These are phyloP conservation scores for Drosophila koepferae DNA, from an alignment of 2,888 invertebrate species.

Conservation along the genomic window DNA sequence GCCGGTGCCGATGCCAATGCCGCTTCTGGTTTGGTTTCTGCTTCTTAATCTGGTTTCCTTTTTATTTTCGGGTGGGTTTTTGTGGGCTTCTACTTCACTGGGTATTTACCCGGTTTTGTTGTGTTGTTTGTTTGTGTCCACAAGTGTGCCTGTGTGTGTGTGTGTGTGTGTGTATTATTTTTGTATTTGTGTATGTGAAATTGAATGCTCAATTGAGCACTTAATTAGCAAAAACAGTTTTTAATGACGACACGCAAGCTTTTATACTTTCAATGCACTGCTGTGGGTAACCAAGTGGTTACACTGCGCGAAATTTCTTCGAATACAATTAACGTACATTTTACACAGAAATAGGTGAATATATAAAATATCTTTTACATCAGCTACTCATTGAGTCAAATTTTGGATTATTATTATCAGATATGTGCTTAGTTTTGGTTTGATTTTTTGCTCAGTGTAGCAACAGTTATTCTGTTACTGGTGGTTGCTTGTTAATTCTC, in stretches of 20 bases:
- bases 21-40: constrained; percentile 34
- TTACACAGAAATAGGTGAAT: neutral
- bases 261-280: constrained; percentile 66
- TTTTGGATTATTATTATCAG: neutral
- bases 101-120: constrained; percentile 64
- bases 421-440: neutral
- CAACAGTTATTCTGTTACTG: constrained; percentile 32
- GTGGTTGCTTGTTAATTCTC: constrained; percentile 54
- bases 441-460: constrained; percentile 32
- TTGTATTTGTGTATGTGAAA: constrained; percentile 63
- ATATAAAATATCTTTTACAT: neutral
- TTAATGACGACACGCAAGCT: constrained; percentile 82
- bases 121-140: constrained; percentile 47
- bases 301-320: constrained; percentile 42
- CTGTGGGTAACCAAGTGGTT: constrained; percentile 36
- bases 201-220: constrained; percentile 82
- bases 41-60: constrained; percentile 52
- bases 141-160: constrained; percentile 30
- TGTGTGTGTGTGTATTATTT: constrained; percentile 32
- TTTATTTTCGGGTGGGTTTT: constrained; percentile 51
- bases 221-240: constrained; percentile 83
- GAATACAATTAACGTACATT: no score
- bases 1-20: constrained; percentile 26
- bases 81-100: constrained; percentile 53
- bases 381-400: neutral